A percentile compares a stretch with the other conserved stretches of the same genome.
Evolutionary conservation across 2,113 vertebrate genomes (phyloP).

Genomic region (Cebidichthys violaceus): DNA sequence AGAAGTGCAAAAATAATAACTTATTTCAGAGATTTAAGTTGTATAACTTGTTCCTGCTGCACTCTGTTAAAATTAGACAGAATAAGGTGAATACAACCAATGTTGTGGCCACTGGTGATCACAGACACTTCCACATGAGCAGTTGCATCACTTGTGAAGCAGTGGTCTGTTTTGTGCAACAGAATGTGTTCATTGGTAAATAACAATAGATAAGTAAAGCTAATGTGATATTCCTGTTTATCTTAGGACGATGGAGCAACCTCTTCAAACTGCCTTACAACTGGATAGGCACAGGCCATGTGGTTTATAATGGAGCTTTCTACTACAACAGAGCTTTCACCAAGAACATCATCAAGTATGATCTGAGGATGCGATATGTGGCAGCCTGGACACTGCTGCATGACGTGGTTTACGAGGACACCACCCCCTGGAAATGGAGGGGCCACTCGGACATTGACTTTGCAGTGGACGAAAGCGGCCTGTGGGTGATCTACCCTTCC

Average conservation of each 20-base stretch:
- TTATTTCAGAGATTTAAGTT: no score
- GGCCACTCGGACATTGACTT: slow-evolving; percentile 98
- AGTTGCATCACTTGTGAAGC: slow-evolving; percentile 5
- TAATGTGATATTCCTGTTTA: slow-evolving; percentile 17
- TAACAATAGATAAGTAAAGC: background rate
- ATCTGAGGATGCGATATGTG: slow-evolving; percentile 93
- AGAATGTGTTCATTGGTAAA: slow-evolving; percentile 9
- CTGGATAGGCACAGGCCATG: slow-evolving; percentile 98
- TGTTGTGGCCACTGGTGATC: background rate
- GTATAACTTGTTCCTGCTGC: no score
- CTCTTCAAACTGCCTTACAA: slow-evolving; percentile 98
- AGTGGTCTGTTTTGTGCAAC: slow-evolving; percentile 8
- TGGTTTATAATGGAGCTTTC: slow-evolving; percentile 94
- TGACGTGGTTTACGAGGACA: slow-evolving; percentile 93
- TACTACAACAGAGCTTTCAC: slow-evolving; percentile 99
- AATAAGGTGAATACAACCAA: background rate
- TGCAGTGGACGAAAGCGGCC: slow-evolving; percentile 95
- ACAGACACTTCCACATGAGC: background rate
- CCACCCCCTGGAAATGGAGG: slow-evolving; percentile 97
- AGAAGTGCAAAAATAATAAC: no score
- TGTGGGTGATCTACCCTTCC: slow-evolving; percentile 97
- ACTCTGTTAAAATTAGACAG: background rate
- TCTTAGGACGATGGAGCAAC: slow-evolving; percentile 95
- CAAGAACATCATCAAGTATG: slow-evolving; percentile 98
- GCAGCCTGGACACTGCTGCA: slow-evolving; percentile 93